Evolutionary conservation across 2,888 invertebrate genomes (phyloP).

Genomic region (Cynaeus angustus): DNA sequence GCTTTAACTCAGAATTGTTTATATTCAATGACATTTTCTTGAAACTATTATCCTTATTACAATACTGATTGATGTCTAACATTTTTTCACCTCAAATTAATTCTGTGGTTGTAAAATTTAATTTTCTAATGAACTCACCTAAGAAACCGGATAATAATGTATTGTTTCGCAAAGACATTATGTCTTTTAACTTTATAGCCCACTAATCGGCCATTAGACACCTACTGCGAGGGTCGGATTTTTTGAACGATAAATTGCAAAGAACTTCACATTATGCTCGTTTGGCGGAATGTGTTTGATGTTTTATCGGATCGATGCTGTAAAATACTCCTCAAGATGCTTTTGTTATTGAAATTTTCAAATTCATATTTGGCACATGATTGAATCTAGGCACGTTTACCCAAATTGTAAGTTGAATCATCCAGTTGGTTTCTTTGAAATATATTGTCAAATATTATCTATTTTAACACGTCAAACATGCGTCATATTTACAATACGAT

Average conservation of each 20-base stretch:
- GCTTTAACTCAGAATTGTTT: not conserved
- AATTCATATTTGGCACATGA: not conserved
- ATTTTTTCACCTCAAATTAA: not conserved
- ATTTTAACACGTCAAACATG: no score
- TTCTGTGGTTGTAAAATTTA: slow-evolving; percentile 4
- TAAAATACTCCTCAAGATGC: not conserved
- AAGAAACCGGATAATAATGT: slow-evolving; percentile 12
- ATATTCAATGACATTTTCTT: not conserved
- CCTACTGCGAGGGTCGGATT: slow-evolving; percentile 34
- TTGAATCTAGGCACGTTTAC: not conserved
- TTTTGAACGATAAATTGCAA: slow-evolving; percentile 32
- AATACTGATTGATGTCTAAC: not conserved
- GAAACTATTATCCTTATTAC: not conserved
- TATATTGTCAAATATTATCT: no score
- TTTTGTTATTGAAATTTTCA: not conserved
- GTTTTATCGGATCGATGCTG: slow-evolving; percentile 1
- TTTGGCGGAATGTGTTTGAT: slow-evolving; percentile 24
- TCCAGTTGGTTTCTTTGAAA: no score
- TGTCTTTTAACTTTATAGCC: slow-evolving; percentile 29
- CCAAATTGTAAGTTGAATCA: no score
- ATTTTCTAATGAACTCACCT: not conserved
- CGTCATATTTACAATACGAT: no score
- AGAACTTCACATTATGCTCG: slow-evolving; percentile 21
- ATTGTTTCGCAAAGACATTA: slow-evolving; percentile 35
- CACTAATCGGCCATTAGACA: slow-evolving; percentile 38